Evolutionary conservation across 2,888 invertebrate species (phyloP).

Genomic region (Acronicta aceris): DNA sequence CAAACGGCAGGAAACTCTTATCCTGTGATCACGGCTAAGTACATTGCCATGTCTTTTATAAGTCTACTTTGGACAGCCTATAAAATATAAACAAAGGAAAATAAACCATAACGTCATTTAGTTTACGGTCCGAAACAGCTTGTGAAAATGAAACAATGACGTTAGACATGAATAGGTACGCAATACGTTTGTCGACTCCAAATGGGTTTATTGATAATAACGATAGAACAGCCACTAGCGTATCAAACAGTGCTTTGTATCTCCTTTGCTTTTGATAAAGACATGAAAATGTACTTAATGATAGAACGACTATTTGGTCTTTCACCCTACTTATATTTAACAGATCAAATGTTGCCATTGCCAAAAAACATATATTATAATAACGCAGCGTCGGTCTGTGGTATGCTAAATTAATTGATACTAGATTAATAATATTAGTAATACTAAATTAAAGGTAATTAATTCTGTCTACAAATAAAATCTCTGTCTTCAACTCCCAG

Average conservation of each 20-base stretch:
- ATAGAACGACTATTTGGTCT: conserved; percentile 13
- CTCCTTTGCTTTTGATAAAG: conserved; percentile 33
- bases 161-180: conserved; percentile 55
- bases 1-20: conserved; percentile 56
- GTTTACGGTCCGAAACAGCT: conserved; percentile 16
- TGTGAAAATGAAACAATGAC: conserved; percentile 53
- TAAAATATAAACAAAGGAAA: conserved; percentile 40
- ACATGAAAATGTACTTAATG: conserved; percentile 30
- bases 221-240: conserved; percentile 64
- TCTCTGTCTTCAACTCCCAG: too few relatives aligned
- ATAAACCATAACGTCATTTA: conserved; percentile 21
- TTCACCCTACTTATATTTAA: conserved; percentile 29
- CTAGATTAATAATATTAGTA: too few relatives aligned
- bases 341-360: conserved; percentile 1
- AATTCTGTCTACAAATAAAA: too few relatives aligned
- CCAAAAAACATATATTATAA: conserved; percentile 13
- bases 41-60: conserved; percentile 58
- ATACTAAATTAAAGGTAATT: too few relatives aligned
- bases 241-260: conserved; percentile 62
- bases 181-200: conserved; percentile 67
- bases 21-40: conserved; percentile 59
- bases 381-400: neutral
- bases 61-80: conserved; percentile 32
- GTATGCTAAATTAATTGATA: too few relatives aligned
- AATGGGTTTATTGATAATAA: conserved; percentile 71